Conservation (phyloP, 2,797 vertebrate genomes). For the Nannoperca australis region DNA sequence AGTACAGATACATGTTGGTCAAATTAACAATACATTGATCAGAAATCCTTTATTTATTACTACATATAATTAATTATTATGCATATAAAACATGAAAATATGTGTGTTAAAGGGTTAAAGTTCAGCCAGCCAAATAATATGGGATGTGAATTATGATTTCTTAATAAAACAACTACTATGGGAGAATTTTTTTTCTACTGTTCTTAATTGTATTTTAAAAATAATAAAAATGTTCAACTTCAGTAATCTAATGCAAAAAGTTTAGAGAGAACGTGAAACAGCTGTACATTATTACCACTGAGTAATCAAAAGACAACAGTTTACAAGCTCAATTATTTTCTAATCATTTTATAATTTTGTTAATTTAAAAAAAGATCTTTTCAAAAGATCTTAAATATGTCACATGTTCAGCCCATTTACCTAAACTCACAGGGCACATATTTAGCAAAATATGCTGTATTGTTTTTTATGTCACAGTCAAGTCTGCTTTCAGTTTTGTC, state of each 20-base stretch:
- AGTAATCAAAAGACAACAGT: too few relatives aligned
- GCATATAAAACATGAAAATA: neutral
- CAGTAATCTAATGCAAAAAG: neutral
- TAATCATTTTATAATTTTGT: neutral
- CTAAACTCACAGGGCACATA: neutral
- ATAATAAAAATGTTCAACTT: neutral
- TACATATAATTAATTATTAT: neutral
- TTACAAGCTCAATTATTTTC: neutral
- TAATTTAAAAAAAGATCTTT: neutral
- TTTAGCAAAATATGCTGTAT: neutral
- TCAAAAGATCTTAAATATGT: neutral
- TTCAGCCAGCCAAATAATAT: neutral
- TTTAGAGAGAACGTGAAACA: neutral
- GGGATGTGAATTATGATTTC: too few relatives aligned
- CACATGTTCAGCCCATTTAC: neutral
- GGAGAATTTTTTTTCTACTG: too few relatives aligned
- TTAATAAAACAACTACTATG: too few relatives aligned
- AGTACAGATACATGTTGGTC: neutral
- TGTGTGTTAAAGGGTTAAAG: neutral
- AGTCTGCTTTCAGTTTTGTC: neutral
- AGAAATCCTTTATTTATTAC: neutral
- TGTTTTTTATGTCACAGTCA: neutral
- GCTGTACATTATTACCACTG: neutral
- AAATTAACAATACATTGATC: neutral
- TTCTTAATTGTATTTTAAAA: too few relatives aligned